Base-by-base conservation (phyloP, 2,113 vertebrate genomes). In the Syngnathus floridae region DNA sequence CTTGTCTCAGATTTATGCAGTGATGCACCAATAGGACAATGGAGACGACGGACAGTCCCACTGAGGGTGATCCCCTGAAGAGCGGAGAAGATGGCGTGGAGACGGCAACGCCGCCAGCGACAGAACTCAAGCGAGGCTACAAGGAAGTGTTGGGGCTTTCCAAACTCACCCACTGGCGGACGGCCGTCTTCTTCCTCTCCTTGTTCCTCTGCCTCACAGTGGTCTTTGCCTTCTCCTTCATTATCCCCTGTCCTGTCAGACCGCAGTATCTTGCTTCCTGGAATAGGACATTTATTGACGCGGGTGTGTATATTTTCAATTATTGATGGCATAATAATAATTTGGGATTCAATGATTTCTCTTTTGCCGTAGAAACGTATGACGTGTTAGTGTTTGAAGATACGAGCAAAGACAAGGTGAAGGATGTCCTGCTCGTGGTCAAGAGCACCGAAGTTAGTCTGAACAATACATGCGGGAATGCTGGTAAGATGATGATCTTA, bases 221-320 rank as follows among this genome's bases (percentile, higher is more conserved):
- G 7, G 93, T 95, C 22, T 97, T 98, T 61, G 92, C 94, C 66
- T 94, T 97, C 83, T 98, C 95, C 0, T 98, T 98, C 71, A 82
- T 97, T 81, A 90, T 98, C 72, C 95, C 95, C 0, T 98, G 95
- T 81, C 95, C 95, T 0, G 93, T 93, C n/a, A 88, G 92, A 63
- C 92, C 92, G 0, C 82, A 84, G 13, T 94, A 93, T 0, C 82
- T 84, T 9, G 61, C 62, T 5, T 82, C 73, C 0, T 98, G 94
- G 95, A 90, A 87, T 79, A 62, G 64, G 7, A 81, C 82, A 4
- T 93, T 93, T 55, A 55, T 79, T 2, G 19, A 75, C 0, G 88
- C 93, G 75, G 93, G 96, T 96, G 66, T 83, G 89, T 72, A 10
- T 19, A 6, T 56, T 6, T 5, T 10, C n/a, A 17, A 19, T 4